Percentiles rank a stretch among this genome's conserved stretches.
Evolutionary conservation across 1,140 invertebrate genomes (phyloP).

Genomic region (Habropoda laboriosa): DNA sequence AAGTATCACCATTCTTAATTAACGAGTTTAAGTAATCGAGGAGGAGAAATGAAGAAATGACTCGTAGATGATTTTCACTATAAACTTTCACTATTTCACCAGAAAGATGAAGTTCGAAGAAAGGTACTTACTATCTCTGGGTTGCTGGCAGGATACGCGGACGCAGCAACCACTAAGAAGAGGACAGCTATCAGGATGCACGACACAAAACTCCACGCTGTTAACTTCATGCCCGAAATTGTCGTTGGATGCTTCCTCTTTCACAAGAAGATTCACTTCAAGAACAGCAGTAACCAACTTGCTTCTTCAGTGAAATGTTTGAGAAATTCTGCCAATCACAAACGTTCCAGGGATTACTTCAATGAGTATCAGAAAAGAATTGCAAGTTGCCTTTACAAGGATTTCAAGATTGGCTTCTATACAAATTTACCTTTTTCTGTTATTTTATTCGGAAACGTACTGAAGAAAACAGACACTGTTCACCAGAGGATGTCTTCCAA

Average conservation of each 20-base stretch:
- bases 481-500: neutral
- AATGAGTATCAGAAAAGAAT: neutral
- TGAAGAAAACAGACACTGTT: neutral
- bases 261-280: neutral
- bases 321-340: slow-evolving; percentile 10
- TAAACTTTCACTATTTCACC: neutral
- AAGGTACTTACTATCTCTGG: slow-evolving; percentile 75
- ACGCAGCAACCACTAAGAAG: slow-evolving; percentile 53
- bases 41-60: neutral
- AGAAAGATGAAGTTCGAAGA: neutral
- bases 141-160: slow-evolving; percentile 73
- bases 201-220: slow-evolving; percentile 64
- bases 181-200: slow-evolving; percentile 62
- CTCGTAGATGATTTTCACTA: too few relatives aligned
- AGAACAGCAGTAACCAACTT: neutral
- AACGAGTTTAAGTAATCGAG: neutral
- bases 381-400: too few relatives aligned
- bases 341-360: neutral
- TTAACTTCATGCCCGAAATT: slow-evolving; percentile 71
- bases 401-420: neutral
- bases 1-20: neutral
- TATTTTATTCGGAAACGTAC: neutral
- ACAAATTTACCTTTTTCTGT: slow-evolving; percentile 19
- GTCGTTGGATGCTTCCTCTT: slow-evolving; percentile 9
- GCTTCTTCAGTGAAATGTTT: neutral